Evolutionary conservation across 2,113 vertebrate species (phyloP), one percentile per base, ranked within the genome.

Genomic region (Neotoma lepida): DNA sequence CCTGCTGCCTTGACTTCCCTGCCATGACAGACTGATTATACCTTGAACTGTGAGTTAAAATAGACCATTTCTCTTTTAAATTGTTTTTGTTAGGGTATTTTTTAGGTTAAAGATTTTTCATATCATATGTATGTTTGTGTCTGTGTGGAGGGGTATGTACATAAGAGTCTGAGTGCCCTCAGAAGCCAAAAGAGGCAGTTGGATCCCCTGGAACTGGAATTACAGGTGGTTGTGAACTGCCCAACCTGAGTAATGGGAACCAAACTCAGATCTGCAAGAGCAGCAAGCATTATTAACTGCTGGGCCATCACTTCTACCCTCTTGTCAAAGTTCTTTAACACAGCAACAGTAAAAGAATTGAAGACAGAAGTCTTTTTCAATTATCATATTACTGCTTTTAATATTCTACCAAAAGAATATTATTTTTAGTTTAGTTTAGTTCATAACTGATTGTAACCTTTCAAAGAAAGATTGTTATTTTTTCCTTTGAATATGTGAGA

Each of bases 361-460:
- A 81, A 81, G 54, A 58, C 35, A 58, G 54, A 64, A 58, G 12
- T 26, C 26, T 17, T 64, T 84, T 54, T 96, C 93, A 94, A 78
- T 18, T 44, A 81, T 26, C 12, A 44, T 24, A 74, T 44, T 44
- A 74, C 24, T 44, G 26, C 71, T 74, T 74, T 44, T 74, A 74
- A 26, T 74, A 74, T 81, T 81, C n/a, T 9, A 81, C 78, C 54
- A 15, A 86, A 94, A 51, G 28, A 92, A 73, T 33, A 56, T 94
- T 92, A 92, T 80, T 90, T 97, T 85, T 94, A n/a, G 26, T 91
- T 85, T 94, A n/a, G 26, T 91, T 96, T 94, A 86, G 88, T 95
- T 92, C 58, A 91, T 92, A 66, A 46, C 15, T 85, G 20, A 73
- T 90, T 95, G 77, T 86, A 66, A 18, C 35, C 51, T 73, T 86